Base-by-base conservation (phyloP, 2,888 invertebrate genomes). In the Meiosimyza platycephala region DNA sequence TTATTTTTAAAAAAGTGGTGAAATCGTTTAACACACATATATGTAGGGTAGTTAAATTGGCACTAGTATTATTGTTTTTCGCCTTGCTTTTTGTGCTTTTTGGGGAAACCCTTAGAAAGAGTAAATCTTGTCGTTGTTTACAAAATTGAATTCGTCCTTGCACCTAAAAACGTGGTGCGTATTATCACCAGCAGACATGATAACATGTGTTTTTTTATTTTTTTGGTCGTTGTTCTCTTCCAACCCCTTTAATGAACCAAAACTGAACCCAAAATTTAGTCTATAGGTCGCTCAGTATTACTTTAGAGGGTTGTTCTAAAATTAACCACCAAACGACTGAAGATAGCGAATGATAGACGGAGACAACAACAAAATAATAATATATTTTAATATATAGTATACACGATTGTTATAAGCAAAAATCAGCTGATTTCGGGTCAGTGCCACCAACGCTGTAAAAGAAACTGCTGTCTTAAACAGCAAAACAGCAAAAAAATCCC, bases 401-500 rank as follows among this genome's bases (percentile, higher is more conserved):
- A 47, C 40, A 63, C 47, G 48, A 12, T 22, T 16, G 11, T 22
- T 64, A 50, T 51, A 40, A 51, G 28, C 64, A 64, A 64, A 64
- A 64, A 64, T 64, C 64, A 64, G 64, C 64, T 64, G 64, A 51
- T 64, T 51, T 64, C 64, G 64, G 64, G 64, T 64, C 64, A 64
- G 64, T 64, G 64, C 64, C 64, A 64, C 64, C 64, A 64, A 64
- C 64, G 51, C 64, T 51, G 51, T 18, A 40, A 63, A 48, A 7
- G 48, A 48, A 48, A n/a, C 63, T 18, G 18, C 15, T 22, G 64
- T 64, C 18, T 51, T 6, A 40, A 40, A 40, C 40, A 7, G 40
- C 40, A 40, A 40, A 50, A n/a, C n/a, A 50, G 18, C 64, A 18
- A 16, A 22, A 13, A 51, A 28, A 40, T 40, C 40, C 40, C 40